Conservation (phyloP, 2,797 vertebrate species). For the Phylloscopus collybita region DNA sequence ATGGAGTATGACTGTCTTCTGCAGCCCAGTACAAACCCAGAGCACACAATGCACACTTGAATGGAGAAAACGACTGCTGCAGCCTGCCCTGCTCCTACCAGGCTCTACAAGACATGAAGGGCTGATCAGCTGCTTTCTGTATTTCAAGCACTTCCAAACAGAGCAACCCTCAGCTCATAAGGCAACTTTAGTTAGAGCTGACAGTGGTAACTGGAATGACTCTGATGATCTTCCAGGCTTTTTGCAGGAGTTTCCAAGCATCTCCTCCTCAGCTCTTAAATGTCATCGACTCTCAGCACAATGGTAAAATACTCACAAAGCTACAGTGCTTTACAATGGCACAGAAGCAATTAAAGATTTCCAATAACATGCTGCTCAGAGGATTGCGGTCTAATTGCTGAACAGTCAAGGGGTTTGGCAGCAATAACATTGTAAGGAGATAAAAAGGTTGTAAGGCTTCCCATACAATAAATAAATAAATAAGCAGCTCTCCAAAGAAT, state of each 20-base stretch:
- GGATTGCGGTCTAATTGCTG: neutral
- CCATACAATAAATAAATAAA: neutral
- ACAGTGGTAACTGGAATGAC: neutral
- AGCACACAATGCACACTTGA: neutral
- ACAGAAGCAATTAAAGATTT: slow-evolving; percentile 54
- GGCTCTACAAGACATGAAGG: neutral
- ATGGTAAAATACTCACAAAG: neutral
- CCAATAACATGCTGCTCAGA: neutral
- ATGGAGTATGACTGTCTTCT: neutral
- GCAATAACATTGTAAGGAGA: neutral
- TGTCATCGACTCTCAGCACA: neutral
- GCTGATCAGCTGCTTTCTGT: neutral
- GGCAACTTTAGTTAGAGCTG: neutral
- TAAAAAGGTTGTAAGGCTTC: neutral
- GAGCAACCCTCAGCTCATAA: neutral
- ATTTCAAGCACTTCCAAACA: neutral
- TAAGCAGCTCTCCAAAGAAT: neutral
- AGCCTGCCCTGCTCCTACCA: neutral
- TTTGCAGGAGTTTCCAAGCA: neutral
- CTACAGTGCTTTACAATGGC: neutral
- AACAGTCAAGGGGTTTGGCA: neutral
- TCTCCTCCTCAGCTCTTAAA: neutral
- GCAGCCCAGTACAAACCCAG: neutral
- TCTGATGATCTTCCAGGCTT: neutral
- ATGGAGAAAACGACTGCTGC: neutral